Percentiles rank a stretch among this genome's conserved stretches.
Evolutionary conservation across 2,888 invertebrate species (phyloP).

Genomic region (Polymixis lichenea): DNA sequence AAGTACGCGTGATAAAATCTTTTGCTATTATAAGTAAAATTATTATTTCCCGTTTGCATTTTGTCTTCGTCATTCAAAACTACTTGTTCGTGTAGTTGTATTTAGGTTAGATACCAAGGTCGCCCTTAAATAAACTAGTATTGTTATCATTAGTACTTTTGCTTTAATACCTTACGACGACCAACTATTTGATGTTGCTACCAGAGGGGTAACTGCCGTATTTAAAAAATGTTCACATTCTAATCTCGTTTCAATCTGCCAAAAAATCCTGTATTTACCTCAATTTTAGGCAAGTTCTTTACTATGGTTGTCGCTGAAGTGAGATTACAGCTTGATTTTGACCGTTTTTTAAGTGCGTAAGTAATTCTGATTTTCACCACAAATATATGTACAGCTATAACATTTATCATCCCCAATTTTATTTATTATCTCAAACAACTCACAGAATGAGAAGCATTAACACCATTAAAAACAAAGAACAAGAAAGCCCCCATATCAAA

Average conservation of each 20-base stretch:
- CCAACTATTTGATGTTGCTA: neutral
- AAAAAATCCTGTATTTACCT: neutral
- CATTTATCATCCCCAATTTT: neutral
- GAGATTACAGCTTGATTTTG: neutral
- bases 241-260: neutral
- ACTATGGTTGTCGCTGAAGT: too few relatives aligned
- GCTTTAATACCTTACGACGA: neutral
- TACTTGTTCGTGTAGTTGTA: conserved; percentile 7
- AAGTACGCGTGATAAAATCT: neutral
- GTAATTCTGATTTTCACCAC: neutral
- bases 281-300: neutral
- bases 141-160: neutral
- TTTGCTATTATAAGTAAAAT: neutral
- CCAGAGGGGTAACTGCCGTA: too few relatives aligned
- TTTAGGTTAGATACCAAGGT: conserved; percentile 23
- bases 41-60: conserved; percentile 1
- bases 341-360: neutral
- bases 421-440: neutral
- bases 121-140: conserved; percentile 12
- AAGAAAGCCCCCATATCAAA: neutral
- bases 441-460: neutral
- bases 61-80: neutral
- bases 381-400: neutral
- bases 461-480: neutral
- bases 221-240: neutral